These are phyloP conservation scores for Sesia bembeciformis DNA, from an alignment of 2,888 invertebrate species.

Conservation along the genomic window DNA sequence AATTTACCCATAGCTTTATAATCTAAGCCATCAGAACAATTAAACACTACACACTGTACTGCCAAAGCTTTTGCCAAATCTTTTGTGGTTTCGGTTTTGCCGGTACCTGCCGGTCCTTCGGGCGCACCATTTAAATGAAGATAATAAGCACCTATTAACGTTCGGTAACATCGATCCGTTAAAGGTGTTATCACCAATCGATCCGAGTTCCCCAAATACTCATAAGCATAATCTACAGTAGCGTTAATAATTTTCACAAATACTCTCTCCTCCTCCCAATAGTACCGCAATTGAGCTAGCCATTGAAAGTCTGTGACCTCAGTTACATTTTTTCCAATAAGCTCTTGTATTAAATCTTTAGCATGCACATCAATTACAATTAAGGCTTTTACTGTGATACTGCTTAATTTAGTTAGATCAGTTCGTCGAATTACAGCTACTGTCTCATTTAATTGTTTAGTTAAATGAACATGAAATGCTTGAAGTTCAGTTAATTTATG, in stretches of 20 bases:
- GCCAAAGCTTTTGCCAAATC: slow-evolving; percentile 94
- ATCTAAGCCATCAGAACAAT: slow-evolving; percentile 90
- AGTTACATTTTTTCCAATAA: slow-evolving; percentile 77
- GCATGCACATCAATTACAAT: slow-evolving; percentile 91
- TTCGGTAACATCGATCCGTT: slow-evolving; percentile 87
- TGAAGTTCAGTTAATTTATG: slow-evolving; percentile 72
- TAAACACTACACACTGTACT: slow-evolving; percentile 91
- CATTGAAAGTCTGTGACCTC: slow-evolving; percentile 87
- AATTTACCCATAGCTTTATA: slow-evolving; percentile 91
- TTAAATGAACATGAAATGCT: slow-evolving; percentile 71
- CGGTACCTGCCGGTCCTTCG: slow-evolving; percentile 90
- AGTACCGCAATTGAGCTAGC: slow-evolving; percentile 88
- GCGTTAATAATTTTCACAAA: slow-evolving; percentile 86
- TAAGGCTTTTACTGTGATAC: slow-evolving; percentile 86
- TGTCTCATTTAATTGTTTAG: slow-evolving; percentile 80
- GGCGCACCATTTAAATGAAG: slow-evolving; percentile 89
- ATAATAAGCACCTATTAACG: slow-evolving; percentile 87
- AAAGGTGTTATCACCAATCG: slow-evolving; percentile 84
- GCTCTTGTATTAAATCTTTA: slow-evolving; percentile 83
- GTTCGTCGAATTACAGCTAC: slow-evolving; percentile 83
- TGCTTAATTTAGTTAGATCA: slow-evolving; percentile 78
- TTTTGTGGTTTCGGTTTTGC: slow-evolving; percentile 94
- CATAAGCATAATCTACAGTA: slow-evolving; percentile 85
- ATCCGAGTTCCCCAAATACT: slow-evolving; percentile 88
- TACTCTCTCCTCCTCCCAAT: slow-evolving; percentile 82